Percentiles rank a stretch among this genome's conserved stretches.
These are phyloP conservation scores for Platycnemis pennipes DNA, from an alignment of 2,888 invertebrate genomes.

Conservation along the genomic window DNA sequence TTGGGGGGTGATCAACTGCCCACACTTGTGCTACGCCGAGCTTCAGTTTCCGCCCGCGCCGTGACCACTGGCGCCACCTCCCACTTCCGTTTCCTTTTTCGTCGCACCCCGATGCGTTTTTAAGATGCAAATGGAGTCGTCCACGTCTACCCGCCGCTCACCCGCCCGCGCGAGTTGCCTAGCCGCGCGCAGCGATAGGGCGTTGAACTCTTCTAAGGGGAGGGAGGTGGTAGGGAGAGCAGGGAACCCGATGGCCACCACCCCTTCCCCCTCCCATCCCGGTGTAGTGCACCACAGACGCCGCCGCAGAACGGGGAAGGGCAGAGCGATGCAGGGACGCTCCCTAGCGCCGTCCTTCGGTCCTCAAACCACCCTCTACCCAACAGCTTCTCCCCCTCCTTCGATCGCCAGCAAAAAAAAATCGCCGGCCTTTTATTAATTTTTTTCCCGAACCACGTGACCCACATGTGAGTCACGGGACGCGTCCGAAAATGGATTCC, in stretches of 20 bases:
- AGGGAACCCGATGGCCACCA: neutral
- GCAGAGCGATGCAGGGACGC: neutral
- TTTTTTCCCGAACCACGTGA: slow-evolving; percentile 19
- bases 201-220: neutral
- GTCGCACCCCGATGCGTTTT: slow-evolving; percentile 52
- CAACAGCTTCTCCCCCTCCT: neutral
- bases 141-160: neutral
- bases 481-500: slow-evolving; percentile 36
- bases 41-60: neutral
- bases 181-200: slow-evolving; percentile 17
- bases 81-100: slow-evolving; percentile 55
- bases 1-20: too few relatives aligned
- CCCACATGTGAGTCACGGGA: neutral
- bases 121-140: slow-evolving; percentile 64
- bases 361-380: neutral
- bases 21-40: too few relatives aligned
- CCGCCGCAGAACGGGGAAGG: neutral
- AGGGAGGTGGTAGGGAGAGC: neutral
- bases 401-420: neutral
- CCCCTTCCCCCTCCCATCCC: too few relatives aligned
- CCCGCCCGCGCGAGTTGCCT: slow-evolving; percentile 6
- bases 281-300: neutral
- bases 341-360: neutral
- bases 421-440: neutral
- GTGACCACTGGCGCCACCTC: neutral